Evolutionary conservation across 2,888 invertebrate genomes (phyloP).

Genomic region (Acrocera orbiculus): DNA sequence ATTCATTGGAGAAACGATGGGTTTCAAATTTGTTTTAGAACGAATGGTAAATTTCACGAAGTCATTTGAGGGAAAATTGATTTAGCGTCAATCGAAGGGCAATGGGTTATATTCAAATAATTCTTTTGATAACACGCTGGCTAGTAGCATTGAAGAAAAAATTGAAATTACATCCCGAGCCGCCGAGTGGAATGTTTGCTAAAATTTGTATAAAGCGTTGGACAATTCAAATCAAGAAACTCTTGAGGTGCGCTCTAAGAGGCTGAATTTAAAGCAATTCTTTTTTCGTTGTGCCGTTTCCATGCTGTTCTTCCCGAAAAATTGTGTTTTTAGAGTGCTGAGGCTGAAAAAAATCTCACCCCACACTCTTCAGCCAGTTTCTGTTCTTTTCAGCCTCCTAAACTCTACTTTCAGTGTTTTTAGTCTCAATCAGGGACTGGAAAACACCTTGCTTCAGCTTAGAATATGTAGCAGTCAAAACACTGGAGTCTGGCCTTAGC

Average conservation of each 20-base stretch:
- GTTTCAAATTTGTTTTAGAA: conserved; percentile 62
- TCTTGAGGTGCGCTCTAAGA: conserved; percentile 81
- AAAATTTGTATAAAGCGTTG: conserved; percentile 83
- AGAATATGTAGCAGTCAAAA: too few species aligned
- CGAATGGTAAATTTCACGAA: conserved; percentile 73
- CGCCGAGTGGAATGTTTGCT: conserved; percentile 86
- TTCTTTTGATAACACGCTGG: conserved; percentile 84
- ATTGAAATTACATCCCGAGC: conserved; percentile 79
- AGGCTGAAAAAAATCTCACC: too few species aligned
- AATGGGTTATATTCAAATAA: conserved; percentile 92
- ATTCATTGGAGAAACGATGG: conserved; percentile 80
- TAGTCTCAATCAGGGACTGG: too few species aligned
- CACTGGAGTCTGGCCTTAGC: too few species aligned
- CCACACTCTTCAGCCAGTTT: too few species aligned
- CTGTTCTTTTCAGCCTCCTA: too few species aligned
- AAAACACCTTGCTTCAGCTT: too few species aligned
- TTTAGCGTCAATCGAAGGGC: conserved; percentile 52
- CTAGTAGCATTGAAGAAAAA: conserved; percentile 75
- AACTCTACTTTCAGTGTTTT: too few species aligned
- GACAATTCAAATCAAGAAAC: conserved; percentile 88
- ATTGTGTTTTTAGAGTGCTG: too few species aligned
- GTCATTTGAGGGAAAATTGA: conserved; percentile 86
- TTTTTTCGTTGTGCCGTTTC: conserved; percentile 84
- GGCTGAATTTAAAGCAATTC: conserved; percentile 76
- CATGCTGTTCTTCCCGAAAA: conserved; percentile 88